Percentiles rank a stretch among this genome's conserved stretches.
Conservation (phyloP, 2,888 invertebrate genomes). For the Cryptocephalus primarius region DNA sequence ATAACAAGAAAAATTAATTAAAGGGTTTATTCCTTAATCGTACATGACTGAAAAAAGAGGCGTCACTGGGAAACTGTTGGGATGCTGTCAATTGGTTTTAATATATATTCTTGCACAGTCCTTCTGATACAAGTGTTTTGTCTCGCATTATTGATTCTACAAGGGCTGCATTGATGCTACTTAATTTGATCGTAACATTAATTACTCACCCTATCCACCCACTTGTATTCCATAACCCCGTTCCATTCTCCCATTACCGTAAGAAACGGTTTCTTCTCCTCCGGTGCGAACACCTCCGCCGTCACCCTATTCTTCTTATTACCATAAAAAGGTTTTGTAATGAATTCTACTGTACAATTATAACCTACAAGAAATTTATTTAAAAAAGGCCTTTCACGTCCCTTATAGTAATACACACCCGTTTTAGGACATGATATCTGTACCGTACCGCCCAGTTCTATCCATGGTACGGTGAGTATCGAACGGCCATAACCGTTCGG, state of each 20-base stretch:
- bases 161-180: too few species aligned
- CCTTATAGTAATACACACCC: constrained; percentile 40
- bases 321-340: constrained; percentile 97
- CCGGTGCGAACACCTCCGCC: constrained; percentile 69
- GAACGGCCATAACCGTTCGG: constrained; percentile 98
- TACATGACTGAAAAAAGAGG: too few species aligned
- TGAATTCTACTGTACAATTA: constrained; percentile 84
- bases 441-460: constrained; percentile 92
- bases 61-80: too few species aligned
- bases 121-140: too few species aligned
- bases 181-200: too few species aligned
- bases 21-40: too few species aligned
- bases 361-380: constrained; percentile 37
- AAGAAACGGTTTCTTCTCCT: constrained; percentile 83
- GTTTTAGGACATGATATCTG: constrained; percentile 86
- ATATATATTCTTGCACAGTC: too few species aligned
- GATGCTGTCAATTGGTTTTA: too few species aligned
- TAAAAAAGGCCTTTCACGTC: background rate
- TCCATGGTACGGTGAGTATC: constrained; percentile 96
- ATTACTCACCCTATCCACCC: constrained; percentile 54
- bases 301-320: constrained; percentile 85
- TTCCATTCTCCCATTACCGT: constrained; percentile 95
- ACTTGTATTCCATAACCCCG: constrained; percentile 86
- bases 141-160: too few species aligned
- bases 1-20: too few species aligned